Conservation (phyloP, 1,140 invertebrate genomes). For the Danaus plexippus region DNA sequence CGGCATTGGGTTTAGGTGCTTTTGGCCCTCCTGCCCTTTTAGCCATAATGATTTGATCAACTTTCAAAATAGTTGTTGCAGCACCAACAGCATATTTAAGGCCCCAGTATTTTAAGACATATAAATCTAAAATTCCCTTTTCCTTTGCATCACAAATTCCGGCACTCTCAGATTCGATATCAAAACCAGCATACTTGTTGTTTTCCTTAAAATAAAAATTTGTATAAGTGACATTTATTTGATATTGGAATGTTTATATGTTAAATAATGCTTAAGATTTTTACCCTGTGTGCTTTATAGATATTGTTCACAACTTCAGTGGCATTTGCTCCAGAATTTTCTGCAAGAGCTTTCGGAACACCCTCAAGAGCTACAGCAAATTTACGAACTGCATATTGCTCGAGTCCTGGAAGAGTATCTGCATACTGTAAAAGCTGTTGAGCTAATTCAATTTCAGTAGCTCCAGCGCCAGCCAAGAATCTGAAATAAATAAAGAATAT, state of each 20-base stretch:
- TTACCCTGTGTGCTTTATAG: constrained; percentile 88
- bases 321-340: constrained; percentile 93
- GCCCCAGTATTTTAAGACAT: constrained; percentile 91
- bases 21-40: constrained; percentile 97
- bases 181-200: constrained; percentile 86
- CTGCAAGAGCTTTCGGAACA: constrained; percentile 93
- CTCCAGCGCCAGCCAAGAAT: constrained; percentile 94
- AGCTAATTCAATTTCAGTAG: constrained; percentile 95
- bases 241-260: no score
- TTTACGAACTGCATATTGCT: constrained; percentile 97
- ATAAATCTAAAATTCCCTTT: constrained; percentile 87
- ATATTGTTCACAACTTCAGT: constrained; percentile 92
- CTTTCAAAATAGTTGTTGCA: constrained; percentile 93
- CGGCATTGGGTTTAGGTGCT: constrained; percentile 74
- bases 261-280: constrained; percentile 2
- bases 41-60: constrained; percentile 99
- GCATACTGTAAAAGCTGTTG: constrained; percentile 88
- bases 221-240: no score
- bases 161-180: constrained; percentile 85
- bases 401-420: constrained; percentile 92
- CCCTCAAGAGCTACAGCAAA: constrained; percentile 93
- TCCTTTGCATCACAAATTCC: constrained; percentile 82
- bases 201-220: constrained; percentile 74
- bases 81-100: constrained; percentile 96
- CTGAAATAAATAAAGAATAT: constrained; percentile 41